Evolutionary conservation across 2,113 vertebrate genomes (phyloP).

Genomic region (Pterocles gutturalis): DNA sequence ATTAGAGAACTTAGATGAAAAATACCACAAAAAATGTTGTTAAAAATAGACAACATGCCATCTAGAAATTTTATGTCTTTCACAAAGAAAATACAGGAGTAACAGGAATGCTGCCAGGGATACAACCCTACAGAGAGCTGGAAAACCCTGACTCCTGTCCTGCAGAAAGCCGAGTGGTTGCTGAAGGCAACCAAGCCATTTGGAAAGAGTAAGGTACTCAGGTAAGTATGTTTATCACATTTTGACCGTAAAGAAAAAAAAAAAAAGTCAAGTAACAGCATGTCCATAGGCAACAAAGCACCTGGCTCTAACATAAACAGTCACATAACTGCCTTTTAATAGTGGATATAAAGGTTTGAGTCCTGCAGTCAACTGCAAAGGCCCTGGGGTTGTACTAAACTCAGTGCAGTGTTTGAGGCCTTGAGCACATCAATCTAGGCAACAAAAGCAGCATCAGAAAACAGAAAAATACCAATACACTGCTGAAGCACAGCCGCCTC

Average conservation of each 20-base stretch:
- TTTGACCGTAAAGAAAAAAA: background rate
- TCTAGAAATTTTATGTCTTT: background rate
- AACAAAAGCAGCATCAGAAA: background rate
- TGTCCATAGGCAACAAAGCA: conserved; percentile 7
- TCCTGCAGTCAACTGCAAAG: background rate
- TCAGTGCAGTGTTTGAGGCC: background rate
- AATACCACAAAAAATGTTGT: background rate
- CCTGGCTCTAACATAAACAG: conserved; percentile 17
- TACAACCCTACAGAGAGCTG: background rate
- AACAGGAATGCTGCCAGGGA: background rate
- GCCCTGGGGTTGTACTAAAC: background rate
- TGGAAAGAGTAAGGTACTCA: background rate
- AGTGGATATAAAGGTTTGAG: conserved; percentile 10
- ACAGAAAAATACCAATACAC: background rate
- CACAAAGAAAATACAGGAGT: background rate
- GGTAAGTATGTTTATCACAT: background rate
- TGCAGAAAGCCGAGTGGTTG: background rate
- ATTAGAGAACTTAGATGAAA: background rate
- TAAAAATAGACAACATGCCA: background rate
- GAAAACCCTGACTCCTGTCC: rapidly evolving
- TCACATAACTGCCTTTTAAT: conserved; percentile 27
- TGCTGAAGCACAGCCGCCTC: rapidly evolving
- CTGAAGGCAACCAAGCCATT: background rate
- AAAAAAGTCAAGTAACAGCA: background rate
- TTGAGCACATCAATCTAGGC: rapidly evolving